Conservation (phyloP, 2,888 invertebrate species). For the Leptopterna dolabrata region DNA sequence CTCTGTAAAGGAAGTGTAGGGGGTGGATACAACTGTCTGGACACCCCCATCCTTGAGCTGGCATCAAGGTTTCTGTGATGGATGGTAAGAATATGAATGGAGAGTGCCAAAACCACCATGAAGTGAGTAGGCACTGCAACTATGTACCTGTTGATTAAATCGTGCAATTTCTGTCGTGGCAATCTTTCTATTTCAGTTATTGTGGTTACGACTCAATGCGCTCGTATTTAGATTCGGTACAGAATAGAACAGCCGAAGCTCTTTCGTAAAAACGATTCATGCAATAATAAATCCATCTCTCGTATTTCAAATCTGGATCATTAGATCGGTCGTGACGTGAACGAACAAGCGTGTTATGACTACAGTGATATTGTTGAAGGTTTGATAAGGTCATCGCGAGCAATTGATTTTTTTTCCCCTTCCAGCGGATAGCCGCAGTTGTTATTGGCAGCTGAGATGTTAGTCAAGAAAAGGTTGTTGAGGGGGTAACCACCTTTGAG, state of each 20-base stretch:
- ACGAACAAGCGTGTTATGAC: neutral
- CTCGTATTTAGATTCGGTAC: neutral
- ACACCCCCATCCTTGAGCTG: no score
- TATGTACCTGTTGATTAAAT: no score
- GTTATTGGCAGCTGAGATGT: neutral
- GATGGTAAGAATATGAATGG: no score
- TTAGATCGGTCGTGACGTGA: neutral
- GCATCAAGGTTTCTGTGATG: no score
- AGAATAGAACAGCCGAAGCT: neutral
- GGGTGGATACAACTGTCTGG: no score
- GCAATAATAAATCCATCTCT: neutral
- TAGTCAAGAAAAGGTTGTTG: neutral
- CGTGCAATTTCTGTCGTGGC: no score
- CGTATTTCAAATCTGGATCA: neutral
- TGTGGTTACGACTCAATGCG: neutral
- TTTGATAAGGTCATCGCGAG: neutral
- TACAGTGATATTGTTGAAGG: neutral
- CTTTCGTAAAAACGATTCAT: neutral
- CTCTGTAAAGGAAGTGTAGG: no score
- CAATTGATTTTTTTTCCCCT: neutral
- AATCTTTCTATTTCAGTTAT: no score
- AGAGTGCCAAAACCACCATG: no score
- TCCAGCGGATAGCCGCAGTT: neutral
- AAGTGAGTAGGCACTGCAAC: no score
- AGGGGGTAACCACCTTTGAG: neutral